Conservation (phyloP, 2,888 invertebrate genomes). For the Allygus modestus region DNA sequence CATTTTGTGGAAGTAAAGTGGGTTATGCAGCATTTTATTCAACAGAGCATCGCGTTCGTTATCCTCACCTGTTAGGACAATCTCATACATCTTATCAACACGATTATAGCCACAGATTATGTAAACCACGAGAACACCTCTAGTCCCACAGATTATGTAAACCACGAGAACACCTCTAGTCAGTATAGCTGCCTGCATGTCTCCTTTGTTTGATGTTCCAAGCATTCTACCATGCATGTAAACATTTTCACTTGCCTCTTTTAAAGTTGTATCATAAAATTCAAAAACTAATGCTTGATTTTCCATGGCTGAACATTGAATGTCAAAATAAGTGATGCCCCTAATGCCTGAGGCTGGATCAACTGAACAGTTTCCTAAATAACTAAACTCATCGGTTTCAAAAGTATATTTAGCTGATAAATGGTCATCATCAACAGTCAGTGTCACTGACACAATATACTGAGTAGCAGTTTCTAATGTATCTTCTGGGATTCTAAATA, state of each 20-base stretch:
- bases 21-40: neutral
- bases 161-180: slow-evolving; percentile 4
- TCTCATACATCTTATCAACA: neutral
- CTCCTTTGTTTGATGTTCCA: neutral
- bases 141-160: neutral
- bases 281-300: neutral
- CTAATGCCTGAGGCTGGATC: neutral
- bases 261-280: slow-evolving; percentile 5
- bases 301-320: neutral
- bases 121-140: neutral
- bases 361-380: neutral
- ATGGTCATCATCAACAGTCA: neutral
- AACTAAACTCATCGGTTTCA: neutral
- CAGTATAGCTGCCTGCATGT: neutral
- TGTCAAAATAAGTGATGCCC: neutral
- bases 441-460: neutral
- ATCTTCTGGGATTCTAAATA: slow-evolving; percentile 1
- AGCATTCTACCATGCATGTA: neutral
- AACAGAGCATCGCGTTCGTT: neutral
- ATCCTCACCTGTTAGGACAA: neutral
- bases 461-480: neutral
- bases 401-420: neutral
- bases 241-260: neutral
- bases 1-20: neutral
- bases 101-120: neutral